Evolutionary conservation across 2,113 vertebrate genomes (phyloP), one percentile per base, ranked within the genome.

Genomic region (Pipra filicauda): DNA sequence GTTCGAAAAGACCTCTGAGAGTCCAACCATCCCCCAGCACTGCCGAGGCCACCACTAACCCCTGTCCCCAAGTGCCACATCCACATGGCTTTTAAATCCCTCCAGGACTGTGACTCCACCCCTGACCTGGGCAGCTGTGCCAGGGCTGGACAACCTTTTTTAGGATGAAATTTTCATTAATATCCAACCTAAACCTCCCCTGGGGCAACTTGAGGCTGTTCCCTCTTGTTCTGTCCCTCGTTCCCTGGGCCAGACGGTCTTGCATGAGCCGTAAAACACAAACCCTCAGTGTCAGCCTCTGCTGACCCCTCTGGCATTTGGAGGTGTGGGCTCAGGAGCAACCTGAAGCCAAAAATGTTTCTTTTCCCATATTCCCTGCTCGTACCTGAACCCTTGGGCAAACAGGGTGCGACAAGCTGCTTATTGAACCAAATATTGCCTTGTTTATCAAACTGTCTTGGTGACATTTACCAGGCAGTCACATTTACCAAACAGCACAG

Each of bases 401-500:
- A 97, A 94, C 88, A 94, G 64, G 69, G 78, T 65, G 72, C 93
- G 78, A 44, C 44, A 28, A 55, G n/a, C 78, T 79, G 57, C 57
- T 75, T 14, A 35, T 18, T 41, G 81, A 93, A 55, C 62, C 66
- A 91, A 65, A 59, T 75, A 30, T 19, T 67, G 65, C n/a, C 70
- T 33, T 93, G 78, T 75, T 64, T 64, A 17, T 64, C 24, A 39
- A 51, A 11, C 27, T 33, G 24, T n/a, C 28, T 14, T 7, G 52
- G 15, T 93, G 95, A 65, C 90, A 44, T 88, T 88, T 75, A 22
- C 35, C 2, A 11, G 58, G 81, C 7, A 16, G 79, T 20, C 39
- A 62, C 1, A 23, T 54, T 41, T 41, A 41, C 39, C 39, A 41
- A 59, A 69, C 16, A 17, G 22, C 31, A 17, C 0, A 1, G 58